Evolutionary conservation across 2,113 vertebrate species (phyloP).

Genomic region (Phaethon lepturus): DNA sequence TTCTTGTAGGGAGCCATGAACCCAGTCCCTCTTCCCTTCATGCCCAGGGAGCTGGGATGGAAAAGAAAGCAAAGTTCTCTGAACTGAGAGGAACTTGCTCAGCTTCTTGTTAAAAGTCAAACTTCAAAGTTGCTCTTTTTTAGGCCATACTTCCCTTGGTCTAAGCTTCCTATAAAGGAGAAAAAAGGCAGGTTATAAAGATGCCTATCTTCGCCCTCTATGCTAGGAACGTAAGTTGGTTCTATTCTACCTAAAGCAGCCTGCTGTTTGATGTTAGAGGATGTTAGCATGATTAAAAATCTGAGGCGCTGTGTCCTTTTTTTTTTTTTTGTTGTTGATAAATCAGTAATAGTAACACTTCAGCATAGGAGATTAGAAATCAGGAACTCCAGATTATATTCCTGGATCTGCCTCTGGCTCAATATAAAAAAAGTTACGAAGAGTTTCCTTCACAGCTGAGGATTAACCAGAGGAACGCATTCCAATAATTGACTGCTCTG

Average conservation of each 20-base stretch:
- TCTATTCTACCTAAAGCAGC: neutral
- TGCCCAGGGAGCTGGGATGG: neutral
- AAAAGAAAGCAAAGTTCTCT: neutral
- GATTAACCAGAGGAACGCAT: neutral
- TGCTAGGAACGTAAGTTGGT: neutral
- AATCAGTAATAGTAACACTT: neutral
- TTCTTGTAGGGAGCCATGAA: neutral
- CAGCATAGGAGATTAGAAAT: neutral
- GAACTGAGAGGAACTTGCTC: neutral
- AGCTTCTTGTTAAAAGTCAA: neutral
- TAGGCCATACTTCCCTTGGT: neutral
- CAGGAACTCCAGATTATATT: neutral
- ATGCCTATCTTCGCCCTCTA: neutral
- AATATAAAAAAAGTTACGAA: neutral
- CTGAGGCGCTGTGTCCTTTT: neutral
- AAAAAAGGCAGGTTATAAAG: neutral
- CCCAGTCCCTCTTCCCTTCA: neutral
- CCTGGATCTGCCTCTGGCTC: neutral
- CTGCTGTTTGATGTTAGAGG: neutral
- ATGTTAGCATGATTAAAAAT: neutral
- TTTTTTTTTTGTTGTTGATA: too few relatives aligned
- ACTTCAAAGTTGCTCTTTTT: neutral
- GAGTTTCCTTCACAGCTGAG: neutral
- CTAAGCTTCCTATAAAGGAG: neutral
- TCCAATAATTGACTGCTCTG: neutral